Conservation (phyloP, 2,888 invertebrate genomes). For the Conus canariensis region DNA sequence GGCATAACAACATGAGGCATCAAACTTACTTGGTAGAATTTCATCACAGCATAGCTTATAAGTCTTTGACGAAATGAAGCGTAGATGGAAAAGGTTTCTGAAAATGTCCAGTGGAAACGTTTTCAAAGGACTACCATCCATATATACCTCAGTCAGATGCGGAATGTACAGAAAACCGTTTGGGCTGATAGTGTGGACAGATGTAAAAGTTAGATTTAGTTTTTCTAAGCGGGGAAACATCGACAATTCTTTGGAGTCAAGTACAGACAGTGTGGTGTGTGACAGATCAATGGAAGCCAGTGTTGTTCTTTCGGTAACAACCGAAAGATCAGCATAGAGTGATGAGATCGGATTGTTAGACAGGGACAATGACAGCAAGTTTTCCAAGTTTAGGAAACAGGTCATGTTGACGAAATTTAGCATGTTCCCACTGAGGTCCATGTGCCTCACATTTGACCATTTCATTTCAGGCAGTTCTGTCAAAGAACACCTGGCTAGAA, state of each 20-base stretch:
- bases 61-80: background rate
- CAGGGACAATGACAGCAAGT: slow-evolving; percentile 15
- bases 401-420: background rate
- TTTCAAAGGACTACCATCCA: background rate
- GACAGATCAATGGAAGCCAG: background rate
- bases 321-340: background rate
- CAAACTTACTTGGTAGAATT: background rate
- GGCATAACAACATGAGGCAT: background rate
- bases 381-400: background rate
- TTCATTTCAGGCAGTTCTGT: background rate
- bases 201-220: background rate
- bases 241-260: background rate
- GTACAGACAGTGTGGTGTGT: background rate
- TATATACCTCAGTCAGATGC: background rate
- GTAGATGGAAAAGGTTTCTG: background rate
- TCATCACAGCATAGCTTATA: background rate
- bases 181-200: background rate
- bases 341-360: slow-evolving; percentile 18
- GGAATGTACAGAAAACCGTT: background rate
- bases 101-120: background rate
- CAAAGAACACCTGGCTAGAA: background rate
- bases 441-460: background rate
- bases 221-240: background rate
- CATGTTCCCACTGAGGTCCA: background rate
- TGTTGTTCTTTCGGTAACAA: background rate